phyloP scores from a whole-genome alignment of 64 coral and sea anemone genomes.

The Montipora cactus region DNA sequence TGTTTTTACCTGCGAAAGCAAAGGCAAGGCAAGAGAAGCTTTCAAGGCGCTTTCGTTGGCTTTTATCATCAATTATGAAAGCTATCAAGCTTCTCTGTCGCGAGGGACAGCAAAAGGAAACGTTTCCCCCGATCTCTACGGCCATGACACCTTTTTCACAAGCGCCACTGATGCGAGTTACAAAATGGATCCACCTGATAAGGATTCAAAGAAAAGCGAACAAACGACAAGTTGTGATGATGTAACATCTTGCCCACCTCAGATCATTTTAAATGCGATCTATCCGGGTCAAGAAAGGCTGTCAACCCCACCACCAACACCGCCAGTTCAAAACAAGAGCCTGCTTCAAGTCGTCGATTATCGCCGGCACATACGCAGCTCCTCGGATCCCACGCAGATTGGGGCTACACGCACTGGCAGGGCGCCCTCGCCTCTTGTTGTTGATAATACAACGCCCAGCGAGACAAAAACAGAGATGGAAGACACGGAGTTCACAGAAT shows the following conservation, averaged over 20 bases:
- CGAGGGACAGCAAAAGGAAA: conserved; percentile 4
- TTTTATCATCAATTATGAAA: conserved; percentile 87
- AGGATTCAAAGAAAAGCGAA: neutral
- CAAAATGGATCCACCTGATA: neutral
- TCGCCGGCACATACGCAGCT: neutral
- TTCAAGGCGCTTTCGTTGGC: conserved; percentile 87
- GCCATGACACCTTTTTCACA: neutral
- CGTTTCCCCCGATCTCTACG: neutral
- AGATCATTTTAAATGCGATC: neutral
- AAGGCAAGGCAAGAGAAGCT: conserved; percentile 78
- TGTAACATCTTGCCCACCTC: neutral
- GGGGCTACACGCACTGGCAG: neutral
- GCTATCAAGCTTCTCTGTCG: conserved; percentile 67
- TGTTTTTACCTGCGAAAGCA: conserved; percentile 87
- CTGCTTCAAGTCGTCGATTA: neutral
- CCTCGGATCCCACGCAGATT: neutral
- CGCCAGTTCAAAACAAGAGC: neutral
- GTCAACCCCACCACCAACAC: neutral
- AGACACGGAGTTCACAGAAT: conserved; percentile 40
- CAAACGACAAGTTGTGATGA: neutral
- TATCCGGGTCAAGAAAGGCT: neutral
- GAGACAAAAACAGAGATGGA: neutral
- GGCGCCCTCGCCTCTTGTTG: neutral
- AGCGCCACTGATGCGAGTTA: neutral
- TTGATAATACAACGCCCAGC: neutral